Percentiles rank a stretch among this genome's conserved stretches.
phyloP scores from a whole-genome alignment of 1,140 invertebrate genomes.

The Orchestia grillus region DNA sequence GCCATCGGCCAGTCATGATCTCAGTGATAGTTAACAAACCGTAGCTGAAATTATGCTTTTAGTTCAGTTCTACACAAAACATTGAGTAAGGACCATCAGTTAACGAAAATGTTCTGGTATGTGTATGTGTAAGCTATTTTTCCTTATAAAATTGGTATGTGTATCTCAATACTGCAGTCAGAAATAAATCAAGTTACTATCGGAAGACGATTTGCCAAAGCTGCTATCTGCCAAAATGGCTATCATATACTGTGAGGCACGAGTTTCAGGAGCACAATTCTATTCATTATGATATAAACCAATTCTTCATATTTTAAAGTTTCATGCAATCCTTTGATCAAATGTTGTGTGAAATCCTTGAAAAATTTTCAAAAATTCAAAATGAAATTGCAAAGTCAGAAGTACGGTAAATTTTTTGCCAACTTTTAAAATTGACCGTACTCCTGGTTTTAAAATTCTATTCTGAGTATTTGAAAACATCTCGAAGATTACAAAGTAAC shows the following conservation, averaged over 20 bases:
- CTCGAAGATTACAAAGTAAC: too few relatives aligned
- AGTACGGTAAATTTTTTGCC: too few relatives aligned
- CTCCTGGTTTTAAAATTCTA: too few relatives aligned
- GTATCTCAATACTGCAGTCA: neutral
- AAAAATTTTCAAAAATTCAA: too few relatives aligned
- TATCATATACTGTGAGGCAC: neutral
- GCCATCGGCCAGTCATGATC: neutral
- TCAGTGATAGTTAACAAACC: neutral
- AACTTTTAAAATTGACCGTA: too few relatives aligned
- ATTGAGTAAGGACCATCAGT: neutral
- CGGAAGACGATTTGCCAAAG: neutral
- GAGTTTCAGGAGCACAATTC: neutral
- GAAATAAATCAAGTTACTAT: neutral
- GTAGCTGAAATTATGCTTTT: neutral
- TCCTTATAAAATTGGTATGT: neutral
- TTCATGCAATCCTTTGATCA: neutral
- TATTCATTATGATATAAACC: neutral
- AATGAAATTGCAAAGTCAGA: too few relatives aligned
- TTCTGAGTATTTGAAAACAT: too few relatives aligned
- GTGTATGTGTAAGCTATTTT: neutral
- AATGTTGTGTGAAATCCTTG: too few relatives aligned
- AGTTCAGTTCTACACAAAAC: neutral
- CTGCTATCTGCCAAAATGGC: neutral
- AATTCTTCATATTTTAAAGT: neutral
- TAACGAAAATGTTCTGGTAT: neutral